These are phyloP conservation scores for Synanthedon andrenaeformis DNA, from an alignment of 2,888 invertebrate genomes.

Conservation along the genomic window DNA sequence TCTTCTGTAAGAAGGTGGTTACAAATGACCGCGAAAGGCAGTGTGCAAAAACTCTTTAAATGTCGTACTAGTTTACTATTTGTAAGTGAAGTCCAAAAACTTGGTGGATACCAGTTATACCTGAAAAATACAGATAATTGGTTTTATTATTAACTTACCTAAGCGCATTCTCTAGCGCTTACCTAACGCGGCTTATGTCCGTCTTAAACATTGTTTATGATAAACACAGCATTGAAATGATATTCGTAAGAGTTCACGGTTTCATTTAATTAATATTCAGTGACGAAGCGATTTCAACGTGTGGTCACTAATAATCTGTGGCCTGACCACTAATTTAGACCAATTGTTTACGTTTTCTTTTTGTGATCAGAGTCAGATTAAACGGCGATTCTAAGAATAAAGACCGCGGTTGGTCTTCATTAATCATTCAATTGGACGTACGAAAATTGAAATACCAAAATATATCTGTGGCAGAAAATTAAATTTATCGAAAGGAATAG, in stretches of 20 bases:
- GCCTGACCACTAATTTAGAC: conserved; percentile 33
- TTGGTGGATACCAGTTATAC: too few relatives aligned
- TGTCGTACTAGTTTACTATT: too few relatives aligned
- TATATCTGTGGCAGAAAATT: too few relatives aligned
- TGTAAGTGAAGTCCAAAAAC: too few relatives aligned
- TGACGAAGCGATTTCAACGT: conserved; percentile 45
- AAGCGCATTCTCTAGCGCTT: neutral
- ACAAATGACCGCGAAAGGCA: too few relatives aligned
- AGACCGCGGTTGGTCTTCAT: conserved; percentile 5
- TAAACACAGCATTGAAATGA: conserved; percentile 35
- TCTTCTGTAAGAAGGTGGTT: too few relatives aligned
- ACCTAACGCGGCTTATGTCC: neutral
- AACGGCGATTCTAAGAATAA: neutral
- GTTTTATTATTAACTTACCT: too few relatives aligned
- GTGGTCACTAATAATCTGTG: conserved; percentile 16
- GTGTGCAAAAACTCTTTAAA: too few relatives aligned
- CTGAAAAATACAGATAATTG: too few relatives aligned
- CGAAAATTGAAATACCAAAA: too few relatives aligned
- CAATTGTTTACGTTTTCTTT: conserved; percentile 24
- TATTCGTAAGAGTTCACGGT: conserved; percentile 17
- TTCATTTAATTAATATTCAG: conserved; percentile 58
- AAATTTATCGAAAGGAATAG: too few relatives aligned
- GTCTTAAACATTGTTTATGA: conserved; percentile 45
- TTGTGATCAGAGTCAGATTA: neutral
- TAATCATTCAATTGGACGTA: neutral